Conservation (phyloP, 2,888 invertebrate species). For the Tholera decimalis region DNA sequence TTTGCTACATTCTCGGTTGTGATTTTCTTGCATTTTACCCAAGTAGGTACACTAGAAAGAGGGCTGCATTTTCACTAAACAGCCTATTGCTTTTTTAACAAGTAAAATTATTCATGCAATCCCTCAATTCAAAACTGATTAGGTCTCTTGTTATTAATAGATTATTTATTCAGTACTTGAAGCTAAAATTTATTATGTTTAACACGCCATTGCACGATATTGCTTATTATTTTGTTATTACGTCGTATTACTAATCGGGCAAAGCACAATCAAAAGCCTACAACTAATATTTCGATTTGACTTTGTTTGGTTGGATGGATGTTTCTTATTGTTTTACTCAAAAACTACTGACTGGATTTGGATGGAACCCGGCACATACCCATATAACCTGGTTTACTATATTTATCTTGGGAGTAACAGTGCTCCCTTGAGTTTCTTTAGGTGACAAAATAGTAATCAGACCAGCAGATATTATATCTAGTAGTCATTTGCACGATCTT, state of each 20-base stretch:
- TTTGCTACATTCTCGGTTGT: background rate
- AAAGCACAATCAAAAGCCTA: too few relatives aligned
- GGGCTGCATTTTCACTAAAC: background rate
- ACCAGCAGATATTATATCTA: too few relatives aligned
- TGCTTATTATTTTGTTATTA: conserved; percentile 26
- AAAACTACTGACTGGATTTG: too few relatives aligned
- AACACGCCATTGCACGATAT: conserved; percentile 55
- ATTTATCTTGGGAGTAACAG: too few relatives aligned
- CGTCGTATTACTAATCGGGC: background rate
- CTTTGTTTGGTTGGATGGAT: too few relatives aligned
- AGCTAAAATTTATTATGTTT: conserved; percentile 37
- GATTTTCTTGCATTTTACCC: background rate
- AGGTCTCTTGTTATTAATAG: conserved; percentile 40
- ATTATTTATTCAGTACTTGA: conserved; percentile 37
- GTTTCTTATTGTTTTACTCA: too few relatives aligned
- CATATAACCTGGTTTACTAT: too few relatives aligned
- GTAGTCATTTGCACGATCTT: too few relatives aligned
- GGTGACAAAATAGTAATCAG: too few relatives aligned
- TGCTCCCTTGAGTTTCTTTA: too few relatives aligned
- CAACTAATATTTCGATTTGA: too few relatives aligned
- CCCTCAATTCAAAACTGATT: conserved; percentile 52
- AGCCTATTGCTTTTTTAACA: background rate
- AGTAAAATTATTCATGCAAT: conserved; percentile 47
- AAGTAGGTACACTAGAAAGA: background rate
- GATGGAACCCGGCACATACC: too few relatives aligned